These are phyloP conservation scores for Hirtodrosophila cameraria DNA, from an alignment of 2,888 invertebrate species.

Conservation along the genomic window DNA sequence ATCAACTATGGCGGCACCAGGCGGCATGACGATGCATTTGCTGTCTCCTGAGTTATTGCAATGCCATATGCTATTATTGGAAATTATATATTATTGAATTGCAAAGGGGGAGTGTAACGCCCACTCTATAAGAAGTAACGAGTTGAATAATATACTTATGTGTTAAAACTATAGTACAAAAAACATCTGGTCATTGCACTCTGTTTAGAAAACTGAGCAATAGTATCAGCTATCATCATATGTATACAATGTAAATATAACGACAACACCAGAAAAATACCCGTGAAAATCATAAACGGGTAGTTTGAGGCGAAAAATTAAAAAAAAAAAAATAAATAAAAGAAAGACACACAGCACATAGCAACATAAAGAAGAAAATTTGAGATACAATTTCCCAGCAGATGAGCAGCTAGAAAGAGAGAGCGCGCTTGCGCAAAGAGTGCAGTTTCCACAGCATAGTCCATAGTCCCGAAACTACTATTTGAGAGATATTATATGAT, in stretches of 20 bases:
- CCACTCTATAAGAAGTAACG: neutral
- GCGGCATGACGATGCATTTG: constrained; percentile 38
- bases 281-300: constrained; percentile 35
- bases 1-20: constrained; percentile 27
- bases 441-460: neutral
- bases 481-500: constrained; percentile 18
- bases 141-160: neutral
- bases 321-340: constrained; percentile 1
- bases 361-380: constrained; percentile 38
- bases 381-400: constrained; percentile 44
- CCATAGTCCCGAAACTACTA: too few species aligned
- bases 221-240: neutral
- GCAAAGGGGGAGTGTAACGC: too few species aligned
- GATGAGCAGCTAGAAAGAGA: constrained; percentile 3
- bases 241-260: constrained; percentile 13
- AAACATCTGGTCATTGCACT: constrained; percentile 17
- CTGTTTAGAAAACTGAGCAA: neutral
- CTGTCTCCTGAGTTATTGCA: constrained; percentile 29
- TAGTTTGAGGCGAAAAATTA: constrained; percentile 1
- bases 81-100: constrained; percentile 32
- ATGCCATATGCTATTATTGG: constrained; percentile 29
- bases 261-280: constrained; percentile 29
- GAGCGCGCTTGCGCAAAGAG: constrained; percentile 40
- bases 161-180: neutral
- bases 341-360: constrained; percentile 36